Percentiles rank a stretch among this genome's conserved stretches.
phyloP scores from a whole-genome alignment of 2,113 vertebrate species.

The Caranx melampygus region DNA sequence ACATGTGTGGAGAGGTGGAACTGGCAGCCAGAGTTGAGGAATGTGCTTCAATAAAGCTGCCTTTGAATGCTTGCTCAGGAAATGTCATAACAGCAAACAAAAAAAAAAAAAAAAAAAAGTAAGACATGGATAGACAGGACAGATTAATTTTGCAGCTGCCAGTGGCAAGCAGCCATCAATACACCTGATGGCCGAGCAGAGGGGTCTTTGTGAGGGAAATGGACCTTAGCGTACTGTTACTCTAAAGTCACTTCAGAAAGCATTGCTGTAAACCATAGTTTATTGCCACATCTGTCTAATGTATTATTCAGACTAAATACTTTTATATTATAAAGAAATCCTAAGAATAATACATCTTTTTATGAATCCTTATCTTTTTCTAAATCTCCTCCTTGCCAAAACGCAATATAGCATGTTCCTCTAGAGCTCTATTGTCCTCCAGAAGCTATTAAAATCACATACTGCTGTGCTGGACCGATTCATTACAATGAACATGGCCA shows the following conservation, averaged over 20 bases:
- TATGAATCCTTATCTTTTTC: not conserved
- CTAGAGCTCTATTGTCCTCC: constrained; percentile 16
- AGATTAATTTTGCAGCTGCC: constrained; percentile 72
- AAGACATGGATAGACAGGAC: constrained; percentile 54
- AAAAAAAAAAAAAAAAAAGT: constrained; percentile 33
- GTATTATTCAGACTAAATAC: not conserved
- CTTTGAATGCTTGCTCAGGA: constrained; percentile 73
- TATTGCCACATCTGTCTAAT: constrained; percentile 14
- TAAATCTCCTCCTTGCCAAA: constrained; percentile 8
- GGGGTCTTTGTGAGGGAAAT: constrained; percentile 52
- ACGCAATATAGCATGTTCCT: not conserved
- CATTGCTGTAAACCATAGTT: constrained; percentile 14
- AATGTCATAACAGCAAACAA: constrained; percentile 70
- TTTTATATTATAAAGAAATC: not conserved
- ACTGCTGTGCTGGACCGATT: constrained; percentile 13
- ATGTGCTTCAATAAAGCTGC: constrained; percentile 79
- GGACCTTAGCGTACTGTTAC: constrained; percentile 25
- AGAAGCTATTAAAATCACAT: constrained; percentile 43
- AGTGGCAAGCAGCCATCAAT: constrained; percentile 60
- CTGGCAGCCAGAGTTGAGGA: constrained; percentile 73
- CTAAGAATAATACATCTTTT: not conserved
- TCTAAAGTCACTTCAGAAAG: constrained; percentile 40
- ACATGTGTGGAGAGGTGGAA: constrained; percentile 75
- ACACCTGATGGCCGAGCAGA: constrained; percentile 63
- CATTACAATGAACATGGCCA: constrained; percentile 27